Evolutionary conservation across 2,797 vertebrate species (phyloP).

Genomic region (Alosa sapidissima): DNA sequence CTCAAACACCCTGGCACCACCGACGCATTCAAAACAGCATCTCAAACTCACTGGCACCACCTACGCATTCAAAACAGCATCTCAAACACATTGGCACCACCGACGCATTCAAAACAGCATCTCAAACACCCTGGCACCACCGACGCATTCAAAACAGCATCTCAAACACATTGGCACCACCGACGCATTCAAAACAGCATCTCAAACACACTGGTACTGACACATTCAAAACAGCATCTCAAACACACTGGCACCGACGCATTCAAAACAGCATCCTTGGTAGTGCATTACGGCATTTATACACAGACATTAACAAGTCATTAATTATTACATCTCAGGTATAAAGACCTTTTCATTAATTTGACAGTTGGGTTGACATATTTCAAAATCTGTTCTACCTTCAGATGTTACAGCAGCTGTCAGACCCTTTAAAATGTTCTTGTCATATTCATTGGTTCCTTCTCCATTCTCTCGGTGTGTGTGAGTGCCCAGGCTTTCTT

Average conservation of each 20-base stretch:
- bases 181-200: not conserved
- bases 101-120: not conserved
- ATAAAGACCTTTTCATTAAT: not conserved
- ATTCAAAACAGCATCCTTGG: not conserved
- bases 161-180: not conserved
- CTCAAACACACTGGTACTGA: constrained; percentile 22
- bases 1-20: not conserved
- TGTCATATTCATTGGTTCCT: not conserved
- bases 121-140: constrained; percentile 16
- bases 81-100: not conserved
- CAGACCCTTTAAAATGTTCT: not conserved
- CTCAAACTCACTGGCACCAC: constrained; percentile 23
- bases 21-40: not conserved
- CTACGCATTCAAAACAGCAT: no score
- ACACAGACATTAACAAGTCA: not conserved
- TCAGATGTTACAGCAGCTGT: not conserved
- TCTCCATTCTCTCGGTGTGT: not conserved
- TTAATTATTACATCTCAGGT: not conserved
- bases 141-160: not conserved
- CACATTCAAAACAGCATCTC: not conserved
- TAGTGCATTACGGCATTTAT: not conserved
- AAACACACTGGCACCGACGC: not conserved
- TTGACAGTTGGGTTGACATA: not conserved
- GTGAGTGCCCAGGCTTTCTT: not conserved
- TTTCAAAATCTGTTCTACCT: not conserved